Percentiles rank a stretch among this genome's conserved stretches.
Conservation (phyloP, 2,888 invertebrate genomes). For the Chaetogeoica ovagalla region DNA sequence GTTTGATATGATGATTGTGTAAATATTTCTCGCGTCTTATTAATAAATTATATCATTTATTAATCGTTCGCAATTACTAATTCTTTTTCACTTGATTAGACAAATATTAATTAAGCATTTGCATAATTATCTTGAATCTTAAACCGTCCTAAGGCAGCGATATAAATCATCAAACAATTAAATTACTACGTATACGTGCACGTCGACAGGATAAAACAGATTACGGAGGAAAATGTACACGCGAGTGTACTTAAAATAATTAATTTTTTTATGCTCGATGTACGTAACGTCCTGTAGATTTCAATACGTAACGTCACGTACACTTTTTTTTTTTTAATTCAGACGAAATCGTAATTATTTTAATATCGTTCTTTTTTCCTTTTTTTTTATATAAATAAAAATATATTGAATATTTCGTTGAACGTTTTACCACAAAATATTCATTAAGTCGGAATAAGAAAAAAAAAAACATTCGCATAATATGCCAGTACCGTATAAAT, state of each 20-base stretch:
- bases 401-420: no score
- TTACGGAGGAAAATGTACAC: background rate
- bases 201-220: constrained; percentile 20
- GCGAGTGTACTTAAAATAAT: background rate
- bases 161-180: constrained; percentile 33
- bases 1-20: no score
- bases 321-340: no score
- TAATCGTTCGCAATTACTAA: background rate
- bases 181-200: background rate
- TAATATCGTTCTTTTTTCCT: no score
- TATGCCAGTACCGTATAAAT: no score
- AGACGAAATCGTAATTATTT: no score
- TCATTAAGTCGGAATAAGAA: no score
- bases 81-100: background rate
- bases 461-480: no score
- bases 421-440: no score
- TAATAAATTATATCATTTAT: background rate
- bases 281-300: background rate
- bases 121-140: background rate
- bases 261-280: constrained; percentile 16
- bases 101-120: no score
- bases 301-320: background rate
- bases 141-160: background rate
- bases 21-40: background rate
- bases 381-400: no score